phyloP scores from a whole-genome alignment of 2,113 vertebrate genomes.

The Sceloporus undulatus region DNA sequence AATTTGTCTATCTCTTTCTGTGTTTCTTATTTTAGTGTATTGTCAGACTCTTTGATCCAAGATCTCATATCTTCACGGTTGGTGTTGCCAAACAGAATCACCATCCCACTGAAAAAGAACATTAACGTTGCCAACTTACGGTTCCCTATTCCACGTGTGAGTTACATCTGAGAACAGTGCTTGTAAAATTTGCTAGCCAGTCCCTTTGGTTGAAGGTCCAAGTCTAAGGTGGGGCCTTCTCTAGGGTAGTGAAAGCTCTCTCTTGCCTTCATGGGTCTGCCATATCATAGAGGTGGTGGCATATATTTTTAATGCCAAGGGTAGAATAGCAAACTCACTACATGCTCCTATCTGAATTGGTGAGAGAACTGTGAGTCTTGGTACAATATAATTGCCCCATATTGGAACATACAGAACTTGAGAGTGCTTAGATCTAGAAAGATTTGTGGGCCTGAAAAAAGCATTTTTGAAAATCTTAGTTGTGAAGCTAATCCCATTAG shows the following conservation, averaged over 20 bases:
- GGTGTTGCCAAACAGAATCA: slow-evolving; percentile 95
- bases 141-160: slow-evolving; percentile 92
- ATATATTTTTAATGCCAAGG: neutral
- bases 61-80: slow-evolving; percentile 90
- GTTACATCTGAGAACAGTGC: slow-evolving; percentile 55
- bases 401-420: too few relatives aligned
- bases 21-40: slow-evolving; percentile 74
- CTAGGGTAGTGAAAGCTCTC: neutral
- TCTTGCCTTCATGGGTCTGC: neutral
- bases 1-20: neutral
- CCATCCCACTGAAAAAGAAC: slow-evolving; percentile 90
- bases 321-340: neutral
- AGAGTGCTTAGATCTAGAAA: too few relatives aligned
- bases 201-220: neutral
- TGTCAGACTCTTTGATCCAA: slow-evolving; percentile 89
- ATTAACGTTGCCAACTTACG: slow-evolving; percentile 89
- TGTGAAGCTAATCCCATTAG: too few relatives aligned
- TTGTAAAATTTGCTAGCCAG: neutral
- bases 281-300: neutral
- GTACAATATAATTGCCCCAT: too few relatives aligned
- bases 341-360: too few relatives aligned
- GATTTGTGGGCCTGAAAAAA: too few relatives aligned
- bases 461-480: too few relatives aligned
- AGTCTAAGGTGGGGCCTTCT: neutral
- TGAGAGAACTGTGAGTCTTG: too few relatives aligned